Conservation (phyloP, 2,888 invertebrate species). For the Hyles lineata region DNA sequence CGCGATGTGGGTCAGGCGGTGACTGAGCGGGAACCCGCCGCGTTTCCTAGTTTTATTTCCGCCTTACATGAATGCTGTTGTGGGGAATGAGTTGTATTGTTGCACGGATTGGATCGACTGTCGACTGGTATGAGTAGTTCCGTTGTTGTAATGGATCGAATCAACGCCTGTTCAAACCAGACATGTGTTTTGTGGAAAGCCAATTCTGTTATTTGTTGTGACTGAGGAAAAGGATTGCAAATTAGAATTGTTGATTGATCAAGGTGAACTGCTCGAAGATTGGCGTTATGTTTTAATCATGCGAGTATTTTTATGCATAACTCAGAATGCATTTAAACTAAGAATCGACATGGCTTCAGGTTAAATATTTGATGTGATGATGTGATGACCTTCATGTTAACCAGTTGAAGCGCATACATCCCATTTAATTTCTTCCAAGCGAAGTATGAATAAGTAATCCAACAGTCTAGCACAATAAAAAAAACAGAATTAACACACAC, state of each 20-base stretch:
- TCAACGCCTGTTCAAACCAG: not conserved
- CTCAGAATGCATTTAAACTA: not conserved
- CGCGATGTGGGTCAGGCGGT: constrained; percentile 16
- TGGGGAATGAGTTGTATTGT: constrained; percentile 12
- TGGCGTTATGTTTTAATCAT: too few species aligned
- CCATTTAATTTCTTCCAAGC: too few species aligned
- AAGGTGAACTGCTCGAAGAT: not conserved
- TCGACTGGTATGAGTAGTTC: not conserved
- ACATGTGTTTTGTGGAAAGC: not conserved
- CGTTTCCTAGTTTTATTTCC: constrained; percentile 20
- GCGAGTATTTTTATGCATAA: too few species aligned
- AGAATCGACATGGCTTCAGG: not conserved
- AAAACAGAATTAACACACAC: not conserved
- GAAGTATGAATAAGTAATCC: too few species aligned
- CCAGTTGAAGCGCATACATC: too few species aligned
- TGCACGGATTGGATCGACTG: not conserved
- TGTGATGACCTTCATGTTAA: too few species aligned
- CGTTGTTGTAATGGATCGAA: not conserved
- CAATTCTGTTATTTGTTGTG: not conserved
- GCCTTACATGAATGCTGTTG: not conserved
- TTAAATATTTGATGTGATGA: too few species aligned
- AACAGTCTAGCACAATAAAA: not conserved
- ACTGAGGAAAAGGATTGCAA: not conserved
- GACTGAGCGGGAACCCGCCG: not conserved
- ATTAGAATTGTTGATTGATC: not conserved